These are phyloP conservation scores for Diuraphis noxia DNA, from an alignment of 1,140 invertebrate species.

Conservation along the genomic window DNA sequence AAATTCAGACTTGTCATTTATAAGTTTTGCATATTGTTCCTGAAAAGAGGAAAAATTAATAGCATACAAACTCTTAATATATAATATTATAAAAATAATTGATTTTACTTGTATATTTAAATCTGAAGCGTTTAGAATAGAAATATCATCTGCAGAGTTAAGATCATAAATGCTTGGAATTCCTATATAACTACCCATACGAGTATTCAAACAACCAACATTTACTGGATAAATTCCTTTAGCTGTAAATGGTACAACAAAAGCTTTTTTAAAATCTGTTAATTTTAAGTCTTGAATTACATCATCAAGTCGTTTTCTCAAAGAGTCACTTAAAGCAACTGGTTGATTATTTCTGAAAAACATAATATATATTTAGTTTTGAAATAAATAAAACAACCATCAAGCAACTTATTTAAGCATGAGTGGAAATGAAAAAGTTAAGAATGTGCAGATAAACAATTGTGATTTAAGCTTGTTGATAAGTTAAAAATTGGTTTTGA, in stretches of 20 bases:
- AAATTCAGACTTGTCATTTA: slow-evolving; percentile 59
- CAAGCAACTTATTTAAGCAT: neutral
- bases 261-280: slow-evolving; percentile 27
- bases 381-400: neutral
- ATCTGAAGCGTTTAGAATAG: neutral
- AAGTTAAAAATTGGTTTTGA: neutral
- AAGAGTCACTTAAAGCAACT: slow-evolving; percentile 23
- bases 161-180: slow-evolving; percentile 46
- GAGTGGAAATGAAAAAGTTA: neutral
- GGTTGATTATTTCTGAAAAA: slow-evolving; percentile 38
- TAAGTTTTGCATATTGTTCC: neutral
- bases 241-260: slow-evolving; percentile 9
- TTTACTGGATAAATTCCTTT: slow-evolving; percentile 30
- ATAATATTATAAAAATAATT: neutral
- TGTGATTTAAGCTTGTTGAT: neutral
- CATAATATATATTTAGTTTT: no score
- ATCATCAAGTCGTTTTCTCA: slow-evolving; percentile 48
- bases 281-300: slow-evolving; percentile 46
- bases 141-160: slow-evolving; percentile 30
- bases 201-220: slow-evolving; percentile 41
- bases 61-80: neutral
- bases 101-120: neutral
- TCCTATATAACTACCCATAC: slow-evolving; percentile 51
- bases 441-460: neutral
- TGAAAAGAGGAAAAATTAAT: neutral